Evolutionary conservation across 2,113 vertebrate species (phyloP).

Genomic region (Xenopus tropicalis): UCB_Xtro_10.0 CM004443.2:99254501-99255000

Average conservation of each 20-base stretch:
- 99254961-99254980: not conserved
- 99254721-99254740: constrained; percentile 79
- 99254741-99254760: constrained; percentile 92
- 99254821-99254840: constrained; percentile 69
- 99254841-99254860: constrained; percentile 79
- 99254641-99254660: no score
- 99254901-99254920: constrained; percentile 71
- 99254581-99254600: no score
- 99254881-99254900: constrained; percentile 82
- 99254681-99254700: no score
- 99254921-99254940: not conserved
- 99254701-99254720: constrained; percentile 74
- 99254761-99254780: constrained; percentile 86
- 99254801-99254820: constrained; percentile 73
- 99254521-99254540: no score
- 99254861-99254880: constrained; percentile 78
- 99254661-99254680: no score
- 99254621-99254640: no score
- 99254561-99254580: no score
- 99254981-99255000: not conserved
- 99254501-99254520: no score
- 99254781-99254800: constrained; percentile 69
- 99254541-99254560: no score
- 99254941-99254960: not conserved
- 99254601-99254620: no score